Evolutionary conservation across 2,888 invertebrate genomes (phyloP), one percentile per base, ranked within the genome.

Genomic region (Sthenelais limicola): DNA sequence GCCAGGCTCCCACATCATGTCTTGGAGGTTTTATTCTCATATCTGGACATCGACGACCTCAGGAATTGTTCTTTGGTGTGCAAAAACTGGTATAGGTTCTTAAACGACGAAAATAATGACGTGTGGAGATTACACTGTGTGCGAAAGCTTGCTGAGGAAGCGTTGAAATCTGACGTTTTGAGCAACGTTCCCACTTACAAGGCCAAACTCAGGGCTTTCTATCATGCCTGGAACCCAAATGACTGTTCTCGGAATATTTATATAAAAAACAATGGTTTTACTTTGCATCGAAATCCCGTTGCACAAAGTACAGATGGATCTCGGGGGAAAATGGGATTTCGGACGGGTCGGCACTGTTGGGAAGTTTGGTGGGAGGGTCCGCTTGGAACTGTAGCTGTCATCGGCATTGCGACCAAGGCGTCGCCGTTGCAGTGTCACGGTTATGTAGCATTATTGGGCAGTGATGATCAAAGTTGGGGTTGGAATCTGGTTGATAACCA

Each of bases 401-500:
- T 99, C 83, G 98, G 87, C 69, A 79, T 87, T 12, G 84, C 85
- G 54, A 84, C 85, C n/a, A 85, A 88, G 89, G 96, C 98, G 85
- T 96, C 98, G 12, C 92, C 95, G 48, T 90, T 98, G 76, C 95
- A 98, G 87, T 95, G 95, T 88, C 95, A 94, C 83, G 98, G 98
- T 71, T 99, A 99, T 90, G 94, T 97, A 68, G 94, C 97, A 9
- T 90, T 99, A 74, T 89, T 98, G 77, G 98, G 98, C 35, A 94
- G 95, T 4, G 97, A 98, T 89, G 95, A 96, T 87, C 94, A 98
- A 88, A 97, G 97, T 84, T 99, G 98, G 98, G 98, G 98, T 18
- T 99, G 98, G 98, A 98, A 98, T 91, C 91, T 99, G 82, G 98
- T 98, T 68, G 98, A 98, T 89, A 98, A 98, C 90, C 93, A 95